A percentile compares a stretch with the other conserved stretches of the same genome.
Evolutionary conservation across 1,140 invertebrate species (phyloP).

Genomic region (Drosophila insularis): DNA sequence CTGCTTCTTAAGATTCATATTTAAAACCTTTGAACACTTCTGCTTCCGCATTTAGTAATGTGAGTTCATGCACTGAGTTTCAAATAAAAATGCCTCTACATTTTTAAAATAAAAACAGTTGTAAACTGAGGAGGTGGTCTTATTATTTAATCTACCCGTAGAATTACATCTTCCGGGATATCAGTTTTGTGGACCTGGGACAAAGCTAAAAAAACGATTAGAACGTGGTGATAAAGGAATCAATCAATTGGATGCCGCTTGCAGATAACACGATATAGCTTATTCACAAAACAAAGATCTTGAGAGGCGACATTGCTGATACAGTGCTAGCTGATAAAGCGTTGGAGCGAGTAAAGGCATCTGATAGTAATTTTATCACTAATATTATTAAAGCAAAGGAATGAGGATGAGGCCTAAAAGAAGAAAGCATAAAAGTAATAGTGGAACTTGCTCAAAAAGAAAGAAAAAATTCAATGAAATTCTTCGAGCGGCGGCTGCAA

Average conservation of each 20-base stretch:
- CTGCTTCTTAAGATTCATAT: background rate
- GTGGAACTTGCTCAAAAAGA: no score
- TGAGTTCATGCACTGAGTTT: background rate
- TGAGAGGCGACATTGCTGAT: constrained; percentile 77
- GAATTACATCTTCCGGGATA: constrained; percentile 83
- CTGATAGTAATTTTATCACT: background rate
- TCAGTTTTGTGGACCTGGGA: constrained; percentile 83
- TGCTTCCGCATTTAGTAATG: background rate
- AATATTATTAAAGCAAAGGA: no score
- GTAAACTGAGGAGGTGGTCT: constrained; percentile 19
- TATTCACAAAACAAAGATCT: constrained; percentile 78
- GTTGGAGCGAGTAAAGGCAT: constrained; percentile 71
- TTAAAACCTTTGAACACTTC: background rate
- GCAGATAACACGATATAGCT: constrained; percentile 71
- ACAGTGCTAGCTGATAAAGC: constrained; percentile 71
- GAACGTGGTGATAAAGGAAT: constrained; percentile 59
- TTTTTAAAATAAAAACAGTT: background rate
- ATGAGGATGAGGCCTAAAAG: no score
- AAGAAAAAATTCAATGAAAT: background rate
- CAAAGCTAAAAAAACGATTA: constrained; percentile 75
- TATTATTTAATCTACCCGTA: constrained; percentile 82
- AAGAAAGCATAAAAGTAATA: no score
- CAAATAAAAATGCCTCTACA: background rate
- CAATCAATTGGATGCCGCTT: constrained; percentile 70
- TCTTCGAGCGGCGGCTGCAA: background rate